Evolutionary conservation across 2,113 vertebrate species (phyloP), one percentile per base, ranked within the genome.

Genomic region (Corythornis cristatus): DNA sequence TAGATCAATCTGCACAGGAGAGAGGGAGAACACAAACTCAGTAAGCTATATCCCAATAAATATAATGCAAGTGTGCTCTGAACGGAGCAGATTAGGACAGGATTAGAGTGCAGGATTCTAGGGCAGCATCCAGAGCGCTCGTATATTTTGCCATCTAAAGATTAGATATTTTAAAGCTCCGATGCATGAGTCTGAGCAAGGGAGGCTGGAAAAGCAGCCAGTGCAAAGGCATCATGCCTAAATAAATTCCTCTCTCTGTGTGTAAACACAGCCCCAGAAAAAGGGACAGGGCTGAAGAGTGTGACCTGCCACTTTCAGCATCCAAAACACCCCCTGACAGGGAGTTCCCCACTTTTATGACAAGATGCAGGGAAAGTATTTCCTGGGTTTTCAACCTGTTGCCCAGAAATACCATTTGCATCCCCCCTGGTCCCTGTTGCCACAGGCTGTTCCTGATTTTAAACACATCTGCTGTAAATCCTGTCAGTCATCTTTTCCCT

Each of bases 61-160:
- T 46, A 43, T 29, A 81, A 83, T 40, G 77, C 60, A 80, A 18
- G 46, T 35, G 65, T 42, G 56, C 65, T 78, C 72, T 4, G 60
- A 73, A 51, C 0, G 3, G 58, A 81, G 88, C 79, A 92, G 94
- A 86, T 93, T 53, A 89, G 80, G 73, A 3, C 2, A 4, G 76
- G 90, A 93, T 95, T 89, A 85, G 40, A n/a, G 85, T 0, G 31
- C 54, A 64, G 88, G 92, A 95, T 96, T 94, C 91, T 21, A 65
- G 71, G 67, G 68, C 53, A 57, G 28, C 82, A 65, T 43, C 71
- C 20, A 31, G 29, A 7, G 53, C 66, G 68, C 58, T 79, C 85
- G 11, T 37, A 4, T 17, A 56, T 79, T 85, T 65, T 87, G 53
- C 85, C 53, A 89, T 94, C 85, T 82, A 57, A 75, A 85, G 75